A percentile compares a stretch with the other conserved stretches of the same genome.
Conservation (phyloP, 2,888 invertebrate genomes). For the Nebria salina region DNA sequence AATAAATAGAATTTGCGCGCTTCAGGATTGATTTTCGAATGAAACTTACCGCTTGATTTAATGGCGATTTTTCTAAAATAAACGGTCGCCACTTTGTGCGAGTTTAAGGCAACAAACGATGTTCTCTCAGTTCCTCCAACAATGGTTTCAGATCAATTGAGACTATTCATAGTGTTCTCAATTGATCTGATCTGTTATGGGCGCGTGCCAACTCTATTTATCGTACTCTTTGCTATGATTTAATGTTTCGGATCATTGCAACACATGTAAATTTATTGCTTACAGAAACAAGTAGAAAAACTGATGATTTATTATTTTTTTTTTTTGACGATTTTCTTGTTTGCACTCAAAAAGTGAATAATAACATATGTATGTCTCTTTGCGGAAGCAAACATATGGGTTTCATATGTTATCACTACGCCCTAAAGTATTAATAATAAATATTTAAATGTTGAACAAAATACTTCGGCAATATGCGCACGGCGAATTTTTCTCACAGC, state of each 20-base stretch:
- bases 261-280: constrained; percentile 44
- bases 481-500: constrained; percentile 62
- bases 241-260: constrained; percentile 12
- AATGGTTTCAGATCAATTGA: too few species aligned
- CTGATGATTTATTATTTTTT: neutral
- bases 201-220: too few species aligned
- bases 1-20: too few species aligned
- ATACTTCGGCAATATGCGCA: constrained; percentile 29
- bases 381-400: constrained; percentile 36
- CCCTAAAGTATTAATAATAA: neutral
- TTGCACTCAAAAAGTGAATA: neutral
- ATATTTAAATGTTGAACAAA: constrained; percentile 26
- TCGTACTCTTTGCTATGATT: neutral
- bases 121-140: too few species aligned
- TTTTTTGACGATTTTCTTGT: neutral
- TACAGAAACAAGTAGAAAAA: constrained; percentile 25
- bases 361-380: neutral
- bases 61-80: too few species aligned
- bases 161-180: too few species aligned
- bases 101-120: too few species aligned
- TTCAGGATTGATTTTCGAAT: too few species aligned
- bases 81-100: too few species aligned
- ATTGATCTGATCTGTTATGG: too few species aligned
- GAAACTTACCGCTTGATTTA: too few species aligned
- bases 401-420: constrained; percentile 32